Base-by-base conservation (phyloP, 2,113 vertebrate genomes). In the Pachypanchax playfairii region DNA sequence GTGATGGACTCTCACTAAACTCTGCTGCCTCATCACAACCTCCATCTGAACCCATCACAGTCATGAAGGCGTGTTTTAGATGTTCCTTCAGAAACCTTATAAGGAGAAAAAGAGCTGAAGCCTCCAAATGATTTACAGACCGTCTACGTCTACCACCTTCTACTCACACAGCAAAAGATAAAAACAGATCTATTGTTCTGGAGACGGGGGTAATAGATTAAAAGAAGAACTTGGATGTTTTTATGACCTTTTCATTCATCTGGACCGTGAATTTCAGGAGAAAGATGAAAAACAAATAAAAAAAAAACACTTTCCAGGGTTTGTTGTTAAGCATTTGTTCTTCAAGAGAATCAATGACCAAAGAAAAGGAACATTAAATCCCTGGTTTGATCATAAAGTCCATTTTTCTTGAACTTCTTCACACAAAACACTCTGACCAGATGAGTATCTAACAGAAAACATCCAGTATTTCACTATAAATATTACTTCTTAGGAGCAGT, bases 41-140 rank as follows among this genome's bases (percentile, higher is more conserved):
- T 39, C 22, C 12, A 20, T 50, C 46, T 41, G 25, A 39, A 41
- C 46, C 25, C 13, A 50, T 62, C 35, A 21, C 39, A 41, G 59
- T 50, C 35, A 10, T 21, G 46, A 28, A 20, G 22, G 33, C 9
- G 12, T 21, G 31, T 29, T 62, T 29, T 50, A 39, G 24, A 41
- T 29, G 21, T 29, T 50, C 24, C 24, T 36, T 24, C 57, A 18
- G 20, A 60, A 47, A 48, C 20, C 36, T 46, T 60, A 60, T 11
- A 13, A 15, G 21, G 29, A 48, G 42, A 46, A 20, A 29, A 59
- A 22, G 21, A 21, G 44, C 57, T 1, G 17, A 24, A n/a, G 33
- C 56, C n/a, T 35, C 44, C 14, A 12, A 14, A 33, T 29, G 58
- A 49, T 61, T 61, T 36, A 61, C 44, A 59, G 56, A 35, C 42